phyloP scores from a whole-genome alignment of 2,113 vertebrate genomes.

The Colistium nudipinnis region DNA sequence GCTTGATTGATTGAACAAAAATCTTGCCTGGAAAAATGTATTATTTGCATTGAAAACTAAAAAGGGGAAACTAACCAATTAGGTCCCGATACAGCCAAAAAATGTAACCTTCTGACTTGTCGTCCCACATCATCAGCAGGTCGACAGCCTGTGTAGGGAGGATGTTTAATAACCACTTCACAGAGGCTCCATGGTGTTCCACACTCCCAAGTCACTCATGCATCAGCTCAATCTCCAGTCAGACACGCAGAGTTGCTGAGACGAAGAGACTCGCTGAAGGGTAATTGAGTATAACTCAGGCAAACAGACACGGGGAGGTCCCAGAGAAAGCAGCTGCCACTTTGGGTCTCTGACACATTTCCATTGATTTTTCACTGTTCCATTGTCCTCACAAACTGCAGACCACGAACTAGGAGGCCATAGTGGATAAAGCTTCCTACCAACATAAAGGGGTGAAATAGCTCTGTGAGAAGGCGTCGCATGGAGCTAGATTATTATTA shows the following conservation, averaged over 20 bases:
- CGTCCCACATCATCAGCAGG: too few species aligned
- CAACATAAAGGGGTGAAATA: neutral
- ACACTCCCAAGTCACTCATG: too few species aligned
- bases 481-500: too few species aligned
- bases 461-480: too few species aligned
- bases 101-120: too few species aligned
- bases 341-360: conserved; percentile 61
- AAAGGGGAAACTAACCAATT: too few species aligned
- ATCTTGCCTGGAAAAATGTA: neutral
- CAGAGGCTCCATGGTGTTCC: too few species aligned
- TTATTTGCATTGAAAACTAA: conserved; percentile 6
- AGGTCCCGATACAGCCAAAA: too few species aligned
- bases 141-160: too few species aligned
- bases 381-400: conserved; percentile 56
- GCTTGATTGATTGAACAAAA: conserved; percentile 41
- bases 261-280: conserved; percentile 23
- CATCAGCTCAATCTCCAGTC: conserved; percentile 25
- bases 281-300: conserved; percentile 54
- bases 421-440: neutral
- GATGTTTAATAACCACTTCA: neutral
- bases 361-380: conserved; percentile 59
- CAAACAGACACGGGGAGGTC: conserved; percentile 46
- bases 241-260: conserved; percentile 27
- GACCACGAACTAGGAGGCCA: conserved; percentile 29
- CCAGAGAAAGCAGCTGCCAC: conserved; percentile 32